A percentile compares a stretch with the other conserved stretches of the same genome.
These are phyloP conservation scores for Podilymbus podiceps DNA, from an alignment of 2,113 vertebrate species.

Conservation along the genomic window DNA sequence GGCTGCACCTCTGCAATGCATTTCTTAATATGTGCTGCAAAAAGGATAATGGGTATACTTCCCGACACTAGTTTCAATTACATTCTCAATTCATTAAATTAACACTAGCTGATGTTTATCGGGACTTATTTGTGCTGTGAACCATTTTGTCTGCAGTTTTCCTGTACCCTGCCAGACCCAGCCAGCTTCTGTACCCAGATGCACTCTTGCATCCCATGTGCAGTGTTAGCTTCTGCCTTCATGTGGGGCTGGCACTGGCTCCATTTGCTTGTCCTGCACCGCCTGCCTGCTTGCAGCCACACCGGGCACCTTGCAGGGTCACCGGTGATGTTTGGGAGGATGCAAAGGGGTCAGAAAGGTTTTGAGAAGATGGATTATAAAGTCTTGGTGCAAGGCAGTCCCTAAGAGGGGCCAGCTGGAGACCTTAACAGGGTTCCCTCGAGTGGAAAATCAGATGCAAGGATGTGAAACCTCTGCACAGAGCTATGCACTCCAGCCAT, in stretches of 20 bases:
- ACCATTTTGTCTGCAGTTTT: not conserved
- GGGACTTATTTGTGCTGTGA: not conserved
- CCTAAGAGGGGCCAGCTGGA: not conserved
- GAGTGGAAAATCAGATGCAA: not conserved
- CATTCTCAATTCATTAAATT: not conserved
- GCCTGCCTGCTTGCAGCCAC: rapidly evolving
- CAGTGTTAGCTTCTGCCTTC: not conserved
- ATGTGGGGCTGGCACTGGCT: rapidly evolving
- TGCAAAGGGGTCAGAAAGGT: not conserved
- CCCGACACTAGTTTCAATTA: not conserved
- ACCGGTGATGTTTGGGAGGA: not conserved
- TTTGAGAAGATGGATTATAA: not conserved
- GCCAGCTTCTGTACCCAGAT: not conserved
- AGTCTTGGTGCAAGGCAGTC: not conserved
- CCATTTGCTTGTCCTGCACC: rapidly evolving
- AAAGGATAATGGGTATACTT: not conserved
- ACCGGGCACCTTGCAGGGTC: rapidly evolving
- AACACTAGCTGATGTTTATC: not conserved
- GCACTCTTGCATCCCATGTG: not conserved
- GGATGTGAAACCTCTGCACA: not conserved
- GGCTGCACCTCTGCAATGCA: not conserved
- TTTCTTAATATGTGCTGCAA: not conserved
- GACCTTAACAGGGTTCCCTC: not conserved
- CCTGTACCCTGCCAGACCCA: not conserved
- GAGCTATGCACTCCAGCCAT: not conserved